Evolutionary conservation across 2,113 vertebrate genomes (phyloP).

Genomic region (Alouatta palliata): DNA sequence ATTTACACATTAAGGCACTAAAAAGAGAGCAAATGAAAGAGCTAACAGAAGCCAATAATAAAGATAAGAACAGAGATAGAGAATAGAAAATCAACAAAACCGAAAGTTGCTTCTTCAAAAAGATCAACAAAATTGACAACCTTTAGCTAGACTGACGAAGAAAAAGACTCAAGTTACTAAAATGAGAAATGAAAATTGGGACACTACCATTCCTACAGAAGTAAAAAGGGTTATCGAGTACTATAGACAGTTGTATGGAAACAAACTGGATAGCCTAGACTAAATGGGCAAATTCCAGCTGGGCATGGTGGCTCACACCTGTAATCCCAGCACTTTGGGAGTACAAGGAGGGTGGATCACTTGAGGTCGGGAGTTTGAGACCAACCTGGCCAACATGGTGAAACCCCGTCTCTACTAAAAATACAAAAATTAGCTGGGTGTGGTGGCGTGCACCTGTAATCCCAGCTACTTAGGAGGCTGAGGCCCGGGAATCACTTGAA

Average conservation of each 20-base stretch:
- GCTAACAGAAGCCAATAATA: background rate
- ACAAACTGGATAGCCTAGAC: background rate
- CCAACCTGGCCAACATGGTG: no score
- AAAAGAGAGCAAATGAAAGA: background rate
- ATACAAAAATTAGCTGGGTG: no score
- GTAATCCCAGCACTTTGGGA: no score
- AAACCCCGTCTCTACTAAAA: no score
- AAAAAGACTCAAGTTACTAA: background rate
- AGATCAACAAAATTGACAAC: background rate
- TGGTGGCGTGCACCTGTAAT: no score
- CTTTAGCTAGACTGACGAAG: background rate
- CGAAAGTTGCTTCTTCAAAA: background rate
- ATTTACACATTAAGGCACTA: background rate
- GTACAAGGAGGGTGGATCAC: no score
- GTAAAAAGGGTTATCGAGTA: background rate
- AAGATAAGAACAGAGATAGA: background rate
- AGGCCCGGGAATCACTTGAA: no score
- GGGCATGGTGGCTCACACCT: no score
- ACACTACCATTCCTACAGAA: background rate
- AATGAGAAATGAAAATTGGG: background rate
- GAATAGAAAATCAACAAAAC: background rate
- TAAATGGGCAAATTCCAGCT: no score
- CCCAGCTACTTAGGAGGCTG: no score
- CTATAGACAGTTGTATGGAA: background rate
- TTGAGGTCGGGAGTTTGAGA: no score